These are phyloP conservation scores for Lottia gigantea DNA, from an alignment of 2,888 invertebrate genomes.

Conservation along the genomic window DNA sequence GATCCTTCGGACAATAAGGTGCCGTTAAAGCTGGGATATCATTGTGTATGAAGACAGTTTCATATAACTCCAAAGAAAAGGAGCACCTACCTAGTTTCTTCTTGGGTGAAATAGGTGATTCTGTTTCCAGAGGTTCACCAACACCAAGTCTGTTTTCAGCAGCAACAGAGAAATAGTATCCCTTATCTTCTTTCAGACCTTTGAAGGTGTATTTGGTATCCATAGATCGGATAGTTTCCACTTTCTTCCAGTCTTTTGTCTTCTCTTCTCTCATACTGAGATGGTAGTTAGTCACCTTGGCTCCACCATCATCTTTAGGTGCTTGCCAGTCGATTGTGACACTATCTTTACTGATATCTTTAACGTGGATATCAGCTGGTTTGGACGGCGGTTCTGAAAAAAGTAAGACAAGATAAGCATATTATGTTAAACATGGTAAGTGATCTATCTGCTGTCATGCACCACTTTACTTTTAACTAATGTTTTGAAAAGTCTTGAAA, in stretches of 20 bases:
- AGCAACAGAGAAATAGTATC: conserved; percentile 64
- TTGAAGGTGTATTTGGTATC: conserved; percentile 52
- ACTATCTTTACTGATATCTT: conserved; percentile 53
- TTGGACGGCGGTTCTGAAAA: conserved; percentile 63
- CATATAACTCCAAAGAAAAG: not conserved
- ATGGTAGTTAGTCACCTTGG: conserved; percentile 57
- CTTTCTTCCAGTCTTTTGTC: conserved; percentile 51
- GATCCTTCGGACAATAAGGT: too few relatives aligned
- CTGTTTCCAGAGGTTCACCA: conserved; percentile 50
- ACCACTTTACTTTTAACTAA: too few relatives aligned
- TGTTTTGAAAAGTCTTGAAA: too few relatives aligned
- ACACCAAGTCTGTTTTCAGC: conserved; percentile 63
- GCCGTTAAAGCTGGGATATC: not conserved
- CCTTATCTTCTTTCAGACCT: conserved; percentile 55
- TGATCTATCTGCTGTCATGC: too few relatives aligned
- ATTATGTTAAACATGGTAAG: too few relatives aligned
- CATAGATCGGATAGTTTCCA: conserved; percentile 45
- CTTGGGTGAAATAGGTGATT: conserved; percentile 45
- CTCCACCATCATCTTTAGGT: conserved; percentile 59
- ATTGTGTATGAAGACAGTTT: not conserved
- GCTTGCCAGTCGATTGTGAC: conserved; percentile 60
- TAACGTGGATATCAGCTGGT: conserved; percentile 51
- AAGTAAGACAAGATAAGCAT: too few relatives aligned
- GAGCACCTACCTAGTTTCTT: conserved; percentile 42
- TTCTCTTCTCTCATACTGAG: conserved; percentile 46